phyloP scores from a whole-genome alignment of 2,113 vertebrate species.

The Aptenodytes patagonicus region DNA sequence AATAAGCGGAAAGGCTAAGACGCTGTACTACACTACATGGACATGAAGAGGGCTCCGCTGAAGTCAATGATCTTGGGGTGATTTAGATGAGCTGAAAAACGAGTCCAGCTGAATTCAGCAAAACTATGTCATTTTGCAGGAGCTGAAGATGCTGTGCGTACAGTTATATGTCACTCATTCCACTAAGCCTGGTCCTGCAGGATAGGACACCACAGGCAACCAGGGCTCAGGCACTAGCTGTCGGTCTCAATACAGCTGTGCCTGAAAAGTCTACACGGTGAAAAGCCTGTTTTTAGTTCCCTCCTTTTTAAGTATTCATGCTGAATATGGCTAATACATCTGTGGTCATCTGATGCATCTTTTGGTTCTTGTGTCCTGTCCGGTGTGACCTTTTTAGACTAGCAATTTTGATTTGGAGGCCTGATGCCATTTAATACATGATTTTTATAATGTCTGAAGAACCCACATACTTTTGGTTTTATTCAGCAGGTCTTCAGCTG shows the following conservation, averaged over 20 bases:
- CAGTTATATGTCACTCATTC: neutral
- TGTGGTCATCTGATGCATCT: neutral
- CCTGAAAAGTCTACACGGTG: neutral
- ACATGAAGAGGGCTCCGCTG: neutral
- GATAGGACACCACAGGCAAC: neutral
- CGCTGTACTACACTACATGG: fast-evolving
- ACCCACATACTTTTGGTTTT: neutral
- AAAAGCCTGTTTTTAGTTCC: neutral
- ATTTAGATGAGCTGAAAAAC: neutral
- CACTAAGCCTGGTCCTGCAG: neutral
- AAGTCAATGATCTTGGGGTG: neutral
- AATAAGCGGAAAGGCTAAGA: neutral
- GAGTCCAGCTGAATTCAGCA: neutral
- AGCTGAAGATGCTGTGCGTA: neutral
- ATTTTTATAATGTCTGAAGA: neutral
- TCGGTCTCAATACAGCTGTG: neutral
- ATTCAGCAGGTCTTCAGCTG: neutral
- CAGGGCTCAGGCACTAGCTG: neutral
- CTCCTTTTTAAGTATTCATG: neutral
- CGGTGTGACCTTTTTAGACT: neutral
- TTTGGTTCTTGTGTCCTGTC: neutral
- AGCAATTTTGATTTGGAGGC: neutral
- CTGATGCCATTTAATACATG: neutral
- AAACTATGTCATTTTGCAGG: neutral
- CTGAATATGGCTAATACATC: neutral